Evolutionary conservation across 2,113 vertebrate genomes (phyloP).

Genomic region (Oreochromis niloticus): DNA sequence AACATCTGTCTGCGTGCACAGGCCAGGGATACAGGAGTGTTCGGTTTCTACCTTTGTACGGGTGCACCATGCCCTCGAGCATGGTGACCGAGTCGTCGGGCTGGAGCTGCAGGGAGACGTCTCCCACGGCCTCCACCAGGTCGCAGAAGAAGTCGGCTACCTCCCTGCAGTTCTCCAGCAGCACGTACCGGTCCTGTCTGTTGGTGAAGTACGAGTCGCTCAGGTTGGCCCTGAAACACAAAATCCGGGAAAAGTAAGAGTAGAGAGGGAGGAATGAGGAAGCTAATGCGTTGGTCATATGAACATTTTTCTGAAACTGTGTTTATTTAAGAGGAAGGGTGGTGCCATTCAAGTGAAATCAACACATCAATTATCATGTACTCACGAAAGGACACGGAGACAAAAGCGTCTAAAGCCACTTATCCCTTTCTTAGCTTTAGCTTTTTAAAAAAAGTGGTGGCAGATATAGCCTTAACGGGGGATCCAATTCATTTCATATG

Average conservation of each 20-base stretch:
- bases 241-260: neutral
- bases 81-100: conserved; percentile 79
- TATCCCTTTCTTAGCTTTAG: neutral
- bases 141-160: conserved; percentile 91
- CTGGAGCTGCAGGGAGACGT: conserved; percentile 87
- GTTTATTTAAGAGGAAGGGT: neutral
- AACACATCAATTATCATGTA: neutral
- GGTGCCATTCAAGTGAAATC: neutral
- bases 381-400: neutral
- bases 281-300: neutral
- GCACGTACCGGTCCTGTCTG: conserved; percentile 94
- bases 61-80: conserved; percentile 89
- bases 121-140: conserved; percentile 85
- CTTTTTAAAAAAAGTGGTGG: neutral
- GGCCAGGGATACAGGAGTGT: neutral
- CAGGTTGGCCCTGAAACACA: conserved; percentile 83
- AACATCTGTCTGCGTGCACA: neutral
- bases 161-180: conserved; percentile 86
- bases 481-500: neutral
- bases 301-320: neutral
- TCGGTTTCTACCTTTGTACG: conserved; percentile 80
- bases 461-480: neutral
- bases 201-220: conserved; percentile 98
- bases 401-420: neutral
- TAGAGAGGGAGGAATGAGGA: neutral